phyloP scores from a whole-genome alignment of 2,888 invertebrate genomes.

The Phortica magna region DNA sequence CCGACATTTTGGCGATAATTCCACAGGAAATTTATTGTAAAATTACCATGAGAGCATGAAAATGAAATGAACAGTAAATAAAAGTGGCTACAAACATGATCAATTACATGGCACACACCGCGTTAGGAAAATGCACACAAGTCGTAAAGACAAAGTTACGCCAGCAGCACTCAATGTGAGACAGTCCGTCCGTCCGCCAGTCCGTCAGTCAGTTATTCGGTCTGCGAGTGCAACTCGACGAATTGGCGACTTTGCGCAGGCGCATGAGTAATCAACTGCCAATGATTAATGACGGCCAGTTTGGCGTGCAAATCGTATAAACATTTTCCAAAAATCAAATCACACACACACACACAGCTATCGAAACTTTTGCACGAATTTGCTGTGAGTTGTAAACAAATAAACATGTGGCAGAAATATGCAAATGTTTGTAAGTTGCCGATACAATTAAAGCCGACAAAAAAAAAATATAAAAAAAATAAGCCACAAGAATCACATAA shows the following conservation, averaged over 20 bases:
- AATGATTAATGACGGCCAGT: conserved; percentile 66
- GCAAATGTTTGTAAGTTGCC: background rate
- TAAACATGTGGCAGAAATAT: conserved; percentile 1
- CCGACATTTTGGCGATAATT: conserved; percentile 5
- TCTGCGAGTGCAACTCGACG: too few relatives aligned
- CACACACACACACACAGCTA: background rate
- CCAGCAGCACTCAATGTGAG: background rate
- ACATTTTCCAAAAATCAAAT: background rate
- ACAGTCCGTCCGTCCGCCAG: background rate
- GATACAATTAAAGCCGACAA: background rate
- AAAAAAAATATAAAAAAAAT: too few relatives aligned
- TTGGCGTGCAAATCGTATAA: conserved; percentile 63
- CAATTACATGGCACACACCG: conserved; percentile 18
- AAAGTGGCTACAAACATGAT: conserved; percentile 19
- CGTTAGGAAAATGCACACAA: too few relatives aligned
- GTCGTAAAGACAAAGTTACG: background rate
- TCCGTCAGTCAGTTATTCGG: background rate
- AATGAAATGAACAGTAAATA: conserved; percentile 13
- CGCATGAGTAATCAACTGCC: conserved; percentile 21
- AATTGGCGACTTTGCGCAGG: conserved; percentile 5
- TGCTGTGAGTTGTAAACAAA: background rate
- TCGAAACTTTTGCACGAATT: background rate
- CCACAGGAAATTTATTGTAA: conserved; percentile 19
- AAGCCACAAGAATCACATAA: conserved; percentile 3
- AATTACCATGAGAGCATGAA: conserved; percentile 8